phyloP scores from a whole-genome alignment of 2,113 vertebrate species.

The Platichthys stellatus region DNA sequence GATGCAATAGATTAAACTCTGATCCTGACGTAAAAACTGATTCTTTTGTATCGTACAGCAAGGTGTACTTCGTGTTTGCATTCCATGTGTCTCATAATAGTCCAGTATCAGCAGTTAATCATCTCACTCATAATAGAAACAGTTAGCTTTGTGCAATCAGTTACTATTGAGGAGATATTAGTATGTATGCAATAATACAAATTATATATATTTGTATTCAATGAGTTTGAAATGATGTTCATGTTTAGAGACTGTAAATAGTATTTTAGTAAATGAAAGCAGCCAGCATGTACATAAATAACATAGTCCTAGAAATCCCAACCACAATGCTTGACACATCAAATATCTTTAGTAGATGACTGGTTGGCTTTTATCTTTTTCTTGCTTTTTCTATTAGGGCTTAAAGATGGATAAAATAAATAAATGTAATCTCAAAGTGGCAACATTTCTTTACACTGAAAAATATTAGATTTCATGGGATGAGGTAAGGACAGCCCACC shows the following conservation, averaged over 20 bases:
- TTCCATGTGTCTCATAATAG: conserved; percentile 49
- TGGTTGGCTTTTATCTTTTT: conserved; percentile 59
- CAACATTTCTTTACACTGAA: conserved; percentile 25
- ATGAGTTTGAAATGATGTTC: conserved; percentile 64
- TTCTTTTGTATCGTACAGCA: conserved; percentile 35
- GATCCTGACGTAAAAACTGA: conserved; percentile 52
- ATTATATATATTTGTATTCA: conserved; percentile 78
- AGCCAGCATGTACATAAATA: conserved; percentile 59
- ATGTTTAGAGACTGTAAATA: conserved; percentile 79
- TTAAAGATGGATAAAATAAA: conserved; percentile 70
- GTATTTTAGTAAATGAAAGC: conserved; percentile 78
- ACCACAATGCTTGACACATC: conserved; percentile 62
- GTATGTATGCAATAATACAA: conserved; percentile 76
- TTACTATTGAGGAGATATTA: conserved; percentile 44
- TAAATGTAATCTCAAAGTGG: conserved; percentile 50
- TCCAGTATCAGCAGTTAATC: conserved; percentile 42
- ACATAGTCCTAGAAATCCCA: conserved; percentile 58
- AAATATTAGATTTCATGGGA: conserved; percentile 28
- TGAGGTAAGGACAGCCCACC: neutral
- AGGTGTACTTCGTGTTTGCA: conserved; percentile 50
- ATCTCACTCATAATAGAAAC: conserved; percentile 43
- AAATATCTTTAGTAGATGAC: conserved; percentile 51
- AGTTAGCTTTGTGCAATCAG: conserved; percentile 49
- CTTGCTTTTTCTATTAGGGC: conserved; percentile 65
- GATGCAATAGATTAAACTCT: conserved; percentile 62